These are phyloP conservation scores for Lasioglossum lativentre DNA, from an alignment of 2,888 invertebrate genomes.

Conservation along the genomic window DNA sequence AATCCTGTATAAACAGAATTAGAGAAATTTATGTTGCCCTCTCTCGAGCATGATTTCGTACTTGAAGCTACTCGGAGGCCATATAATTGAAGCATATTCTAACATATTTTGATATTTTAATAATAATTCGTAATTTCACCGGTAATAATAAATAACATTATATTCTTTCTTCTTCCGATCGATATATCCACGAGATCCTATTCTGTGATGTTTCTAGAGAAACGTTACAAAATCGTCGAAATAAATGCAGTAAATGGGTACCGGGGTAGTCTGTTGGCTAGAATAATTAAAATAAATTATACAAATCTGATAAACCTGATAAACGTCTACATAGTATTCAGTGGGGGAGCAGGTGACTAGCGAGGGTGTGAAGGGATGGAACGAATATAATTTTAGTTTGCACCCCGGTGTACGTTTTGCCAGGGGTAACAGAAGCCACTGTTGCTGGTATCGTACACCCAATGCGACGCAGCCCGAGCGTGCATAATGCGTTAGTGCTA, in stretches of 20 bases:
- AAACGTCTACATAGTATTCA: not conserved
- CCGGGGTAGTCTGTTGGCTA: too few relatives aligned
- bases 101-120: too few relatives aligned
- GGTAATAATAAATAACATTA: too few relatives aligned
- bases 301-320: not conserved
- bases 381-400: not conserved
- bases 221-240: not conserved
- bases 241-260: not conserved
- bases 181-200: too few relatives aligned
- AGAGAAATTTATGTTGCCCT: too few relatives aligned
- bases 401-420: not conserved
- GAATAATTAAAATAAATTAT: not conserved
- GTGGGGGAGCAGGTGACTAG: not conserved
- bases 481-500: constrained; percentile 84
- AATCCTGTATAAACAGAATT: too few relatives aligned
- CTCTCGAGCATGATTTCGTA: too few relatives aligned
- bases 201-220: not conserved
- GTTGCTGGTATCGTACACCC: constrained; percentile 75
- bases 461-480: constrained; percentile 82
- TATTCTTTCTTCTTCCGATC: too few relatives aligned
- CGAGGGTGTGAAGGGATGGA: not conserved
- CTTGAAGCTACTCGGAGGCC: too few relatives aligned
- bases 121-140: too few relatives aligned
- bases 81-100: too few relatives aligned
- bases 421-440: constrained; percentile 39